Percentiles rank a stretch among this genome's conserved stretches.
Conservation (phyloP, 2,113 vertebrate genomes). For the Eublepharis macularius region DNA sequence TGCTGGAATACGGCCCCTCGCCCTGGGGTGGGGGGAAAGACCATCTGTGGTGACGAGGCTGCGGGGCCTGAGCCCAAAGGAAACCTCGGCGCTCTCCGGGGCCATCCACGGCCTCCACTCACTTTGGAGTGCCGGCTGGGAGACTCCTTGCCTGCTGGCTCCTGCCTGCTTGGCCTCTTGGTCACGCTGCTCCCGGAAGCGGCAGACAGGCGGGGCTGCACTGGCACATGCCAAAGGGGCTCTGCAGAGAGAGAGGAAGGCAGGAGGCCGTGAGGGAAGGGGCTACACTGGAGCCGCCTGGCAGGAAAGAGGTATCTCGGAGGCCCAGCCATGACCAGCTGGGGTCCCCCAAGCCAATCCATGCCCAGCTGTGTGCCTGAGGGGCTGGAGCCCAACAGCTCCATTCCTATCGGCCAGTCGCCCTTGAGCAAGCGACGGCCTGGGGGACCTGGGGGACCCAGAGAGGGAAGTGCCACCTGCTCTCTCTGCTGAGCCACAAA, state of each 20-base stretch:
- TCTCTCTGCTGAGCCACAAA: no score
- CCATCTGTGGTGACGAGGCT: no score
- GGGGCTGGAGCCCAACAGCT: no score
- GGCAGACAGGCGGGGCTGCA: conserved; percentile 70
- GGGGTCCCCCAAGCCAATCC: no score
- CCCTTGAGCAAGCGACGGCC: no score
- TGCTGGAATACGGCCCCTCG: conserved; percentile 89
- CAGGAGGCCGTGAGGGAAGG: no score
- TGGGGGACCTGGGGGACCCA: no score
- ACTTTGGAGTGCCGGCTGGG: conserved; percentile 89
- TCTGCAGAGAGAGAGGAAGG: conserved; percentile 69
- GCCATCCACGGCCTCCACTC: conserved; percentile 23
- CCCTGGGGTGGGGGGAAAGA: conserved; percentile 66
- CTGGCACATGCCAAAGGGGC: conserved; percentile 88
- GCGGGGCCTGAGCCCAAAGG: neutral
- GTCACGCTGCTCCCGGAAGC: conserved; percentile 62
- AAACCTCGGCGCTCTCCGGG: rapidly evolving
- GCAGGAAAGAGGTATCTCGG: no score
- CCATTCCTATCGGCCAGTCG: no score
- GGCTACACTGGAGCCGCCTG: neutral
- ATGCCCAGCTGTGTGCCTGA: no score
- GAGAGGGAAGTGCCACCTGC: no score
- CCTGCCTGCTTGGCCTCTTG: conserved; percentile 81
- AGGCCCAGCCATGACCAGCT: no score
- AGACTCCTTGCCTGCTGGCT: conserved; percentile 84